Conservation (phyloP, 2,888 invertebrate genomes). For the Omphaloscelis lunosa region DNA sequence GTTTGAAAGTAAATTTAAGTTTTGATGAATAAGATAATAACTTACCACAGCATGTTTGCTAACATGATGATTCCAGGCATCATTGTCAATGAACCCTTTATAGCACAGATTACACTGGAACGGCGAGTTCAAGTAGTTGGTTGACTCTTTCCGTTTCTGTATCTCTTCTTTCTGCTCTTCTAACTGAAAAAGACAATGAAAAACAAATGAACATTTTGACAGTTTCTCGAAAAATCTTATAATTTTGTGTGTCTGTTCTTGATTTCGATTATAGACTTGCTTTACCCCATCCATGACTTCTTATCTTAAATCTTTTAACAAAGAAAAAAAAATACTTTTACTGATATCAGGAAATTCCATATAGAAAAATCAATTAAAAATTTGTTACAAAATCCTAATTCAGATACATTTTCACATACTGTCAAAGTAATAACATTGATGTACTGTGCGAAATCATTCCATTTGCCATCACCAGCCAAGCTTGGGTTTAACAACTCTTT, state of each 20-base stretch:
- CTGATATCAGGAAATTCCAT: neutral
- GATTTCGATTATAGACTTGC: neutral
- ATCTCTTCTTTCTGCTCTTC: constrained; percentile 85
- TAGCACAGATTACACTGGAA: constrained; percentile 83
- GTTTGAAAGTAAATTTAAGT: neutral
- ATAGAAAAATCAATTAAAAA: neutral
- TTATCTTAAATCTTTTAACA: neutral
- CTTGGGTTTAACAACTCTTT: constrained; percentile 25
- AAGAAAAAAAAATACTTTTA: neutral
- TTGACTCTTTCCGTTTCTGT: constrained; percentile 77
- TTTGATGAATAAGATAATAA: neutral
- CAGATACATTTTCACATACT: constrained; percentile 65
- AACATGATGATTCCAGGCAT: constrained; percentile 85
- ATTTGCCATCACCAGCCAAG: constrained; percentile 68
- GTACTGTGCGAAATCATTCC: constrained; percentile 64
- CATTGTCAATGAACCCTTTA: constrained; percentile 85
- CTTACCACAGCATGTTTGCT: constrained; percentile 82
- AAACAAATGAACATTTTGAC: neutral
- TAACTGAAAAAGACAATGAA: constrained; percentile 67
- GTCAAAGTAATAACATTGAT: constrained; percentile 77
- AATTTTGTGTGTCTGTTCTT: too few relatives aligned
- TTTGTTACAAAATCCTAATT: neutral
- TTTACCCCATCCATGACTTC: neutral
- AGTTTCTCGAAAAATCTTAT: too few relatives aligned
- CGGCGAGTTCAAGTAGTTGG: constrained; percentile 83